Base-by-base conservation (phyloP, 2,113 vertebrate species). In the Platanista minor region DNA sequence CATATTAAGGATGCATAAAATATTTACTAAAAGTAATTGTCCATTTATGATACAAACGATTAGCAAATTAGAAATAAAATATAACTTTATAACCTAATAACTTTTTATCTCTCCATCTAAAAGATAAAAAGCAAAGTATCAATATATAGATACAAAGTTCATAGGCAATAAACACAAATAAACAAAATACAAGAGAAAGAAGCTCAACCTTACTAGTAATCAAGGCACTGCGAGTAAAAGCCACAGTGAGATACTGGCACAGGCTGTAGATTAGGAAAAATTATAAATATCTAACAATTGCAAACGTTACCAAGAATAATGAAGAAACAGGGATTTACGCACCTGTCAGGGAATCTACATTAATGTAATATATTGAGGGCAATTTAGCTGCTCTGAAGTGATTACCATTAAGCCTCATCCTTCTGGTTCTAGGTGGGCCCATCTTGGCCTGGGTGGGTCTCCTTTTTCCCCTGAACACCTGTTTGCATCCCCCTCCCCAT, bases 1-100 rank as follows among this genome's bases (percentile, higher is more conserved):
- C 39, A 59, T 67, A 33, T 95, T 93, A 87, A 82, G 74, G 10
- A 52, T 62, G 12, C 20, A 82, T 43, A 61, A 23, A 82, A 81
- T 3, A 90, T 33, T 87, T 61, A 61, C 33, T 87, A 23, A 81
- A 93, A 57, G 39, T 25, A 3, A 43, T 17, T 39, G 9, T 31
- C 59, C 17, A 27, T 74, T 82, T 82, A 69, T 82, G 43, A 82
- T 46, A 36, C 31, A 75, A 81, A 59, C 43, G 18, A 23, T 12
- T n/a, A 67, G 33, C 15, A 90, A 80, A n/a, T 85, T 41, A 39
- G 8, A 85, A 59, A 43, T 13, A 8, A 49, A 84, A 90, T 31
- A 27, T 52, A 27, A 66, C 72, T 74, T 72, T 5, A 43, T 87
- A 92, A n/a, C 23, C 31, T 52, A 25, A 86, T 33, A 62, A 61